phyloP scores from a whole-genome alignment of 2,888 invertebrate species.

The Shargacucullia verbasci region DNA sequence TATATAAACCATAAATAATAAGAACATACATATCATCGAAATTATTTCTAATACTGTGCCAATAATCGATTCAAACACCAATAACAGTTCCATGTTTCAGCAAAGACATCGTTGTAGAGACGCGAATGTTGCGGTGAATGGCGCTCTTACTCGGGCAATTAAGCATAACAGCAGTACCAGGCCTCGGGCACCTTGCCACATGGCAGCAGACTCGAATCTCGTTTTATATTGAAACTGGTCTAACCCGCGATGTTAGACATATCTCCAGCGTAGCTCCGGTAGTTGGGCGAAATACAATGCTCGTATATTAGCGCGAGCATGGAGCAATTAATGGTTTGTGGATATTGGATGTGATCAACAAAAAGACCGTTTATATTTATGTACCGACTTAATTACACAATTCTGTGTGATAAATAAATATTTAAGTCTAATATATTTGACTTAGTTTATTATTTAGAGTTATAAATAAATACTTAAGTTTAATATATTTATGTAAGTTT shows the following conservation, averaged over 20 bases:
- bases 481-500: too few relatives aligned
- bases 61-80: conserved; percentile 54
- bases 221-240: conserved; percentile 68
- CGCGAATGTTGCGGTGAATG: conserved; percentile 72
- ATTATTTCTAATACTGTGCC: conserved; percentile 35
- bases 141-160: conserved; percentile 72
- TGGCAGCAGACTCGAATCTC: conserved; percentile 69
- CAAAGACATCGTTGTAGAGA: conserved; percentile 65
- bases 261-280: conserved; percentile 44
- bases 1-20: conserved; percentile 25
- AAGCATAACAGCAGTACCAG: conserved; percentile 72
- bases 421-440: too few relatives aligned
- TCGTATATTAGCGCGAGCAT: conserved; percentile 36
- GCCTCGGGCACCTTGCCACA: conserved; percentile 79
- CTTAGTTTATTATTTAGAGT: too few relatives aligned
- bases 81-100: conserved; percentile 63
- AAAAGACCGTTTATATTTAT: background rate
- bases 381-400: background rate
- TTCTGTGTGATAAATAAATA: background rate
- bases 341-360: conserved; percentile 3
- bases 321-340: conserved; percentile 29
- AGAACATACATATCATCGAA: conserved; percentile 29
- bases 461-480: too few relatives aligned
- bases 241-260: conserved; percentile 58
- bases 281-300: conserved; percentile 38